Base-by-base conservation (phyloP, 2,797 vertebrate species). In the Hipposideros larvatus region DNA sequence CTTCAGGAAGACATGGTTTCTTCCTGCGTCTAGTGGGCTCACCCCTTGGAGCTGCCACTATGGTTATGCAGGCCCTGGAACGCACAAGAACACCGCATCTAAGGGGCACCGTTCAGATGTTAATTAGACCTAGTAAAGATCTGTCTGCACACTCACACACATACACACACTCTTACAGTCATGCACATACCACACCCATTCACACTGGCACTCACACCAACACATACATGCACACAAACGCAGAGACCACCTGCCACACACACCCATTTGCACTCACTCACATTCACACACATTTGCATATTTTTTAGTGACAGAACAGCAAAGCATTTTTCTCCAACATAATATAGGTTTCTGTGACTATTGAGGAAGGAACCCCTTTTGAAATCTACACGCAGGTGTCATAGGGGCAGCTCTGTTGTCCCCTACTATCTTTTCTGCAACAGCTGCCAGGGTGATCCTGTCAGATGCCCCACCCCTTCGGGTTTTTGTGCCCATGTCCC, bases 11-110 rank as follows among this genome's bases (percentile, higher is more conserved):
- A 57, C 28, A 5, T 31, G 31, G 1, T 41, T 91, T 95, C n/a
- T 77, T 77, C 19, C 2, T 71, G 3, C 41, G 8, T 90, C 9
- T 21, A 22, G 10, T 21, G 41, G 15, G 43, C 21, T 83, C 9
- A 13, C 11, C 13, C 9, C 14, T 80, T 80, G 31, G 11, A 34
- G 6, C 24, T 57, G 13, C 24, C 22, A 24, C 2, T 43, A 11
- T 0, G 9, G 11, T 26, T 46, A 5, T 34, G 1, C 4, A 15
- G n/a, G 19, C 46, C 65, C 37, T 34, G 7, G 51, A 55, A 13
- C n/a, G 4, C 51, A 19, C 34, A 34, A 8, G 22, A 41, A 4
- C 10, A 15, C 6, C 26, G 2, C 5, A n/a, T 46, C 4, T 3
- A 14, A 84, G 41, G 31, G 14, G 2, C 9, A 15, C 19, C 15